Evolutionary conservation across 2,888 invertebrate species (phyloP).

Genomic region (Hirtodrosophila histrioides): DNA sequence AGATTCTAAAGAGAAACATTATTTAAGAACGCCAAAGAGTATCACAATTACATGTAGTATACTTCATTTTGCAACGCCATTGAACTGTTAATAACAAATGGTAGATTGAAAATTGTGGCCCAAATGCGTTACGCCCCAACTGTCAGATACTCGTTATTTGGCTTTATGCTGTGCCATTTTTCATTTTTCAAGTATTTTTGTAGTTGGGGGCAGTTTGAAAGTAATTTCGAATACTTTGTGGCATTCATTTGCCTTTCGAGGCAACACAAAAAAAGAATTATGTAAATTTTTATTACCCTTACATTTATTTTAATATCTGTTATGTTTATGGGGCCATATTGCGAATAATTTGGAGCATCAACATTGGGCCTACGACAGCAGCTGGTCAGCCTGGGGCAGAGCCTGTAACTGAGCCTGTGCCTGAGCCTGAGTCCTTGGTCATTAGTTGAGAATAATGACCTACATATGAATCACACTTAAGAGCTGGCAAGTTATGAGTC

Average conservation of each 20-base stretch:
- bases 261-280: slow-evolving; percentile 27
- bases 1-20: background rate
- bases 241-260: slow-evolving; percentile 15
- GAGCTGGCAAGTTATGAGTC: slow-evolving; percentile 38
- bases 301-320: slow-evolving; percentile 42
- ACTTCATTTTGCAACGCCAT: slow-evolving; percentile 27
- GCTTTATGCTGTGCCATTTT: background rate
- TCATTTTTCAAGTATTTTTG: background rate
- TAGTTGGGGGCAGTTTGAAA: slow-evolving; percentile 34
- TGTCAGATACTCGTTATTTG: slow-evolving; percentile 20
- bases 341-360: slow-evolving; percentile 29
- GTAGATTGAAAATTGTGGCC: slow-evolving; percentile 49
- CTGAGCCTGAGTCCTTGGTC: slow-evolving; percentile 2
- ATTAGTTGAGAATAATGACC: slow-evolving; percentile 46
- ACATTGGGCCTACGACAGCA: slow-evolving; percentile 16
- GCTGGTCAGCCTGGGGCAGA: slow-evolving; percentile 25
- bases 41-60: slow-evolving; percentile 6
- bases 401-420: no score
- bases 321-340: slow-evolving; percentile 7
- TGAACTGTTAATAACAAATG: slow-evolving; percentile 57
- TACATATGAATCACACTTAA: slow-evolving; percentile 62
- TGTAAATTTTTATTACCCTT: slow-evolving; percentile 45
- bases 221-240: slow-evolving; percentile 28
- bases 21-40: slow-evolving; percentile 1
- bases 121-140: slow-evolving; percentile 27